phyloP scores from a whole-genome alignment of 2,888 invertebrate species.

The Eristalis arbustorum region DNA sequence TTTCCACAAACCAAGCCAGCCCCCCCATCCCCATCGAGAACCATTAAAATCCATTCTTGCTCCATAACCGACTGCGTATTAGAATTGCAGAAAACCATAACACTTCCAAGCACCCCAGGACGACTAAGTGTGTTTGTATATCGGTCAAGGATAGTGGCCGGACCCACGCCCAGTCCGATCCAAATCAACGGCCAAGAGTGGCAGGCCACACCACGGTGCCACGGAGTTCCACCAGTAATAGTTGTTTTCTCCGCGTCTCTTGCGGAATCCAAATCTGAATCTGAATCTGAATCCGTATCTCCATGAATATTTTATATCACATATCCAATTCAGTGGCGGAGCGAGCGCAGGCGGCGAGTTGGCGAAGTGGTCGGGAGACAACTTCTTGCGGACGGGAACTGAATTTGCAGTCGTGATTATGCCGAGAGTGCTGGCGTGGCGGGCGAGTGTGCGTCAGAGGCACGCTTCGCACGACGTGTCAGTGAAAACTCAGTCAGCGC shows the following conservation, averaged over 20 bases:
- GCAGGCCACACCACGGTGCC: background rate
- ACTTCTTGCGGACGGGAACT: constrained; percentile 13
- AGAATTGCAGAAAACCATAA: background rate
- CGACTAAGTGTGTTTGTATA: background rate
- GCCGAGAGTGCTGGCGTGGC: background rate
- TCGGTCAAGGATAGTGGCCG: constrained; percentile 23
- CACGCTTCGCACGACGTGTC: background rate
- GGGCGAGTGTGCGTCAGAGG: constrained; percentile 14
- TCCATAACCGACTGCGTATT: background rate
- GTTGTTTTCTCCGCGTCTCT: constrained; percentile 4
- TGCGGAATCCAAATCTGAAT: background rate
- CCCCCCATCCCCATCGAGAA: too few species aligned
- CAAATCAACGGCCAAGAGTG: background rate
- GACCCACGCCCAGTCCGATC: constrained; percentile 2
- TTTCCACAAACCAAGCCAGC: too few species aligned
- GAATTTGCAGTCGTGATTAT: constrained; percentile 8
- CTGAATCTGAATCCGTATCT: constrained; percentile 2
- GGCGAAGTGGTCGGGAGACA: background rate
- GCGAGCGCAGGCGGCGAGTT: background rate
- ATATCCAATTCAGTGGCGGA: constrained; percentile 7
- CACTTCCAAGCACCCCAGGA: constrained; percentile 3
- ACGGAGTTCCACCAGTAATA: constrained; percentile 10
- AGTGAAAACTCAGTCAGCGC: background rate
- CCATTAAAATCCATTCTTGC: background rate
- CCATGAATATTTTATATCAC: constrained; percentile 32